Base-by-base conservation (phyloP, 2,797 vertebrate genomes). In the Lagodon rhomboides region DNA sequence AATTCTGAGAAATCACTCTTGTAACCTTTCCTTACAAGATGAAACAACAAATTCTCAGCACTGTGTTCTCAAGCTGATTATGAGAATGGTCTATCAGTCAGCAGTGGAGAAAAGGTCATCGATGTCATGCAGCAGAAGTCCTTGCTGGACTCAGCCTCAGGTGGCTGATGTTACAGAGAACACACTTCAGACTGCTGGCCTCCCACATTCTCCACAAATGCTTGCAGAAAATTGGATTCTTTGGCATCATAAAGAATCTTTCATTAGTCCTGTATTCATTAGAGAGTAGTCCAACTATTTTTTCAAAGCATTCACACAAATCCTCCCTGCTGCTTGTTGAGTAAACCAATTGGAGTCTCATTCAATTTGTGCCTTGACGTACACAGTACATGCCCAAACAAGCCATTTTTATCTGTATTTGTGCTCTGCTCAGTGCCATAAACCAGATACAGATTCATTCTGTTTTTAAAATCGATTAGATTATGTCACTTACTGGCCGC, bases 321-420 rank as follows among this genome's bases (percentile, higher is more conserved):
- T 23, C 16, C 22, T 56, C 3, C 4, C 10, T 59, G 22, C n/a
- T 72, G 30, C 53, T 74, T 47, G 8, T n/a, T 8, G 25, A 75
- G 15, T 27, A 65, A 72, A 74, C 34, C 51, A 49, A n/a, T 53
- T 34, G 15, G 12, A 60, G 9, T 63, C 59, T 56, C 13, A 68
- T 85, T 86, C 15, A 66, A n/a, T 72, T 69, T 85, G 49, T 68
- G 25, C 55, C 61, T 50, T 55, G 60, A 71, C 34, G 27, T 63
- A 41, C 16, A 41, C 22, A 2, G 0, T 17, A 41, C 23, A 68
- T 60, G 5, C 38, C 54, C 5, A 2, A 58, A 34, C 20, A 60
- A 69, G 49, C 3, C 12, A 46, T 49, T 10, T 47, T 70, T 25
- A 30, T 74, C 44, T 61, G 22, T 50, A 20, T 68, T 46, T 65